These are phyloP conservation scores for Hylomyscus alleni DNA, from an alignment of 2,797 vertebrate genomes.

Conservation along the genomic window DNA sequence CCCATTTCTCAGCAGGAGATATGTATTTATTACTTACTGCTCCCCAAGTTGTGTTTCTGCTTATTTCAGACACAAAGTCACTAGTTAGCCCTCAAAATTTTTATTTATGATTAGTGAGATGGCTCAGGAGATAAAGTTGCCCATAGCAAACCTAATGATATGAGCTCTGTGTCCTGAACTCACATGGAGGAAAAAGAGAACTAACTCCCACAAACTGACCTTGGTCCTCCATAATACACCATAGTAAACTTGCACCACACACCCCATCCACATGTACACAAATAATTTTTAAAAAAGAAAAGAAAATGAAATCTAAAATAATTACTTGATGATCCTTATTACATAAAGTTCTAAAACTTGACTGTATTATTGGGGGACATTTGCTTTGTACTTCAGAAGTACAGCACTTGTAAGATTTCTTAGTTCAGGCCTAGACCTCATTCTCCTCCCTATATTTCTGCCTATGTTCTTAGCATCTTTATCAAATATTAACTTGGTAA, in stretches of 20 bases:
- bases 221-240: no score
- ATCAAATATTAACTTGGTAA: not conserved
- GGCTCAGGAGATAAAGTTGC: not conserved
- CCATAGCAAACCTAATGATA: not conserved
- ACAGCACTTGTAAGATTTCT: slow-evolving; percentile 3
- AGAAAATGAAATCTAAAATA: not conserved
- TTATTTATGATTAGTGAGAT: not conserved
- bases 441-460: not conserved
- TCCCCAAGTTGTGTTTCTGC: not conserved
- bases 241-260: no score
- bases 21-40: not conserved
- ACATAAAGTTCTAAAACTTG: not conserved
- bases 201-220: no score
- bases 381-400: slow-evolving; percentile 6
- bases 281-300: no score
- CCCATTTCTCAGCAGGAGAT: not conserved
- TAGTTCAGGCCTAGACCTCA: not conserved
- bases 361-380: not conserved
- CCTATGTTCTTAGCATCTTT: not conserved
- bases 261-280: no score
- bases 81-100: not conserved
- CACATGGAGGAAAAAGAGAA: no score
- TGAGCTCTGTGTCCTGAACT: not conserved
- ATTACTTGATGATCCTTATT: not conserved
- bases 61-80: not conserved